phyloP scores from a whole-genome alignment of 2,113 vertebrate genomes.

The Salminus brasiliensis region DNA sequence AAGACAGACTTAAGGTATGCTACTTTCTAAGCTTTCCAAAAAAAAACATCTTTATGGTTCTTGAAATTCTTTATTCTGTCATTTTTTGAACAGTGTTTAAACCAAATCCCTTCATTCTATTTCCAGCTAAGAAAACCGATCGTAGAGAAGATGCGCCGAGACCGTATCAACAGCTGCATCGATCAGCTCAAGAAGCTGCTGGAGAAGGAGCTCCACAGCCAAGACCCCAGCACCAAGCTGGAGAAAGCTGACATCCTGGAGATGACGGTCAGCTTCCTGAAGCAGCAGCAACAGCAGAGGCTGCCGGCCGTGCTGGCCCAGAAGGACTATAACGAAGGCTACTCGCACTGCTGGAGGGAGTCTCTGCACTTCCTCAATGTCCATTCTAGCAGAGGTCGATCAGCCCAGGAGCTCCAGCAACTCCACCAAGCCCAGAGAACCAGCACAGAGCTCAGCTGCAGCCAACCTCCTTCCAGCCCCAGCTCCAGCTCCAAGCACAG shows the following conservation, averaged over 20 bases:
- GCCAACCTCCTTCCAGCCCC: constrained; percentile 28
- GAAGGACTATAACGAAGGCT: constrained; percentile 75
- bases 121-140: constrained; percentile 83
- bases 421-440: constrained; percentile 48
- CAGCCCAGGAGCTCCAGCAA: constrained; percentile 59
- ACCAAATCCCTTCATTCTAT: constrained; percentile 22
- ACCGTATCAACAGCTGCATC: constrained; percentile 83
- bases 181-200: constrained; percentile 81
- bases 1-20: constrained; percentile 69
- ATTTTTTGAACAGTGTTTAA: constrained; percentile 6
- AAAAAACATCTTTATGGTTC: background rate
- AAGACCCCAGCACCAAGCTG: constrained; percentile 85
- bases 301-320: constrained; percentile 52
- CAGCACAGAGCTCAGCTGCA: background rate
- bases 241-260: constrained; percentile 87
- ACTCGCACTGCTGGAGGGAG: constrained; percentile 81
- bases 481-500: constrained; percentile 40
- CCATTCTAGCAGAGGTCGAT: constrained; percentile 68
- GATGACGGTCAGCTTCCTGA: constrained; percentile 86
- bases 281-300: constrained; percentile 78
- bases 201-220: constrained; percentile 84
- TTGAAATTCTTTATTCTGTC: background rate
- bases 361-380: constrained; percentile 78
- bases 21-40: background rate
- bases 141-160: constrained; percentile 88